Evolutionary conservation across 2,113 vertebrate genomes (phyloP).

Genomic region (Pelecanus crispus): DNA sequence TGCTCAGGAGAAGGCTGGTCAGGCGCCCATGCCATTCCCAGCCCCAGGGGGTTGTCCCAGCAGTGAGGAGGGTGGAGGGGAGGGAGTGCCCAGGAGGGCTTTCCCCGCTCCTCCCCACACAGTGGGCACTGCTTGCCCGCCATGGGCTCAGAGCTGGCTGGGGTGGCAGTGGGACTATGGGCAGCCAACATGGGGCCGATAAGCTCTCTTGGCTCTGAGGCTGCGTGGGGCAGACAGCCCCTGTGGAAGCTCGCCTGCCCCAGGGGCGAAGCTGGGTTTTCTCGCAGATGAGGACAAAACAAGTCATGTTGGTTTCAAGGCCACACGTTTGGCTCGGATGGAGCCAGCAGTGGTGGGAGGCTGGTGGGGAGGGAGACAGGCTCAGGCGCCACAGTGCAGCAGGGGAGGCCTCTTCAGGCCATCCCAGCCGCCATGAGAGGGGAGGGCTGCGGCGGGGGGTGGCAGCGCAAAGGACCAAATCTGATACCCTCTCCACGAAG

Average conservation of each 20-base stretch:
- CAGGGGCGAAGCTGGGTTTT: not conserved
- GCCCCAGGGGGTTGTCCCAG: too few species aligned
- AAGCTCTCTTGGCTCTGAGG: not conserved
- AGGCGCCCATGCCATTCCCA: not conserved
- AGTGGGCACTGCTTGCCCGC: not conserved
- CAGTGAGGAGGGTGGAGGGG: not conserved
- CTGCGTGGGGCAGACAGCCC: not conserved
- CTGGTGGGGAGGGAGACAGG: not conserved
- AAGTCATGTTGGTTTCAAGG: not conserved
- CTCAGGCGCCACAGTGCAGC: accelerated
- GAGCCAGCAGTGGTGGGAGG: not conserved
- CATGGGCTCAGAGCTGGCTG: accelerated
- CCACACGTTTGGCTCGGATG: accelerated
- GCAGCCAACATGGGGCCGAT: not conserved
- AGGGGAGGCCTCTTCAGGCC: not conserved
- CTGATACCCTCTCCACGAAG: not conserved
- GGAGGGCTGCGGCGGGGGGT: accelerated
- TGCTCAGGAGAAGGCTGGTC: not conserved
- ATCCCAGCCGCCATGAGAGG: not conserved
- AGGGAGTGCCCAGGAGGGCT: not conserved
- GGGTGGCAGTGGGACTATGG: not conserved
- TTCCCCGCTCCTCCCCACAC: not conserved
- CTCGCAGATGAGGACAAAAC: not conserved
- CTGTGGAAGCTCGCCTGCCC: not conserved
- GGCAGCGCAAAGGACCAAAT: not conserved